Base-by-base conservation (phyloP, 2,113 vertebrate genomes). In the Oceanodroma tethys region DNA sequence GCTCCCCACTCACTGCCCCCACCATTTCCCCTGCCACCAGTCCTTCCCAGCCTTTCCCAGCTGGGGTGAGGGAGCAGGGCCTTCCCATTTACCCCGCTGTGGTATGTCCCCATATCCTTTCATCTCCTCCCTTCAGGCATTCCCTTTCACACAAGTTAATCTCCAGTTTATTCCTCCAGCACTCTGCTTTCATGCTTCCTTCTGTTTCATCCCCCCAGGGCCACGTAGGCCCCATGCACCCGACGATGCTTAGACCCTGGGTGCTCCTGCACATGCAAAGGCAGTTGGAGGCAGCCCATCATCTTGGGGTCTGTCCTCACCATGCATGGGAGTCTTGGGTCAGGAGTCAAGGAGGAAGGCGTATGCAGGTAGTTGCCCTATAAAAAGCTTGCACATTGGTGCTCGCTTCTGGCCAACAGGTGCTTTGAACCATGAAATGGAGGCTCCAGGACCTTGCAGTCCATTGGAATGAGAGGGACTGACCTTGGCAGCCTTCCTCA, bases 311-410 rank as follows among this genome's bases (percentile, higher is more conserved):
- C 43, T 81, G 43, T 47, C 55, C 32, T 48, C 45, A 36, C 43
- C 0, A 0, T 25, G 9, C 19, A 15, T 30, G 32, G 26, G 32
- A 62, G 13, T 43, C 26, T 47, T 63, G 34, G 21, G 15, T 27
- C 29, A n/a, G 32, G 30, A 70, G 9, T 48, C 34, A 55, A 50
- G 25, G 63, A 83, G 36, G 7, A 70, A 70, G 18, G 7, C n/a
- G 13, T 30, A 8, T 48, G 38, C 7, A 63, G 29, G 10, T 43
- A 30, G 11, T 11, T 42, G 10, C 52, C 7, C 36, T 47, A 11
- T 5, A 52, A 52, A 88, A 74, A 1, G 0, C 7, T 40, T 17
- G 5, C 2, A 3, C 5, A 9, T 22, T 27, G 2, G 0, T 29
- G 11, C 23, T 88, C 18, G 2, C 47, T 86, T 78, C 67, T 86